These are phyloP conservation scores for Spilosoma lubricipeda DNA, from an alignment of 2,888 invertebrate species.

Conservation along the genomic window DNA sequence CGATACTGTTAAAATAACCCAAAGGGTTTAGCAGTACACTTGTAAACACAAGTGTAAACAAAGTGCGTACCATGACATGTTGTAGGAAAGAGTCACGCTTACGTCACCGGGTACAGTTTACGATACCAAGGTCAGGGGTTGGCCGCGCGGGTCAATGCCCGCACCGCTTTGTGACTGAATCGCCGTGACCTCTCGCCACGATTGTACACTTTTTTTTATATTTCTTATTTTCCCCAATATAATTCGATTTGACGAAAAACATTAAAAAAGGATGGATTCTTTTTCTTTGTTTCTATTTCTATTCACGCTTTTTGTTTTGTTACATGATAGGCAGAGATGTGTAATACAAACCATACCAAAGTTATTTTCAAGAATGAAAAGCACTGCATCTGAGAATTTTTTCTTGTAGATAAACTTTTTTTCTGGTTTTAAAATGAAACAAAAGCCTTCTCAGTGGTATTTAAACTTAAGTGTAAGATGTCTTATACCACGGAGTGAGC, in stretches of 20 bases:
- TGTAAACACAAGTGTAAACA: slow-evolving; percentile 50
- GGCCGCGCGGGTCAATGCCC: slow-evolving; percentile 82
- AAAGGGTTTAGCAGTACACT: slow-evolving; percentile 28
- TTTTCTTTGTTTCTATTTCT: background rate
- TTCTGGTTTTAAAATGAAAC: background rate
- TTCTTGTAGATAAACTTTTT: background rate
- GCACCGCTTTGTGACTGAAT: slow-evolving; percentile 79
- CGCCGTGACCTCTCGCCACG: slow-evolving; percentile 71
- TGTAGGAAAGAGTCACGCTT: slow-evolving; percentile 75
- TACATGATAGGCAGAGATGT: background rate
- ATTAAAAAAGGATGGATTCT: slow-evolving; percentile 4
- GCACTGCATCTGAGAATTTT: background rate
- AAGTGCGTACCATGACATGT: slow-evolving; percentile 63
- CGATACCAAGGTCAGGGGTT: slow-evolving; percentile 86
- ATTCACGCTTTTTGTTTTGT: background rate
- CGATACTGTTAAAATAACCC: background rate
- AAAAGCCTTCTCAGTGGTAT: background rate
- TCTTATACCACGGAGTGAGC: background rate
- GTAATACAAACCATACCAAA: no score
- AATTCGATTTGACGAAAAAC: slow-evolving; percentile 26
- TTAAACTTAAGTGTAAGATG: background rate
- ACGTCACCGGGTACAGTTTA: slow-evolving; percentile 78
- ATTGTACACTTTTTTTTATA: slow-evolving; percentile 55
- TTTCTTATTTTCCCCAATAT: slow-evolving; percentile 43
- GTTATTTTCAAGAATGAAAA: background rate